These are phyloP conservation scores for Diplodus puntazzo DNA, from an alignment of 2,797 vertebrate species.

Conservation along the genomic window DNA sequence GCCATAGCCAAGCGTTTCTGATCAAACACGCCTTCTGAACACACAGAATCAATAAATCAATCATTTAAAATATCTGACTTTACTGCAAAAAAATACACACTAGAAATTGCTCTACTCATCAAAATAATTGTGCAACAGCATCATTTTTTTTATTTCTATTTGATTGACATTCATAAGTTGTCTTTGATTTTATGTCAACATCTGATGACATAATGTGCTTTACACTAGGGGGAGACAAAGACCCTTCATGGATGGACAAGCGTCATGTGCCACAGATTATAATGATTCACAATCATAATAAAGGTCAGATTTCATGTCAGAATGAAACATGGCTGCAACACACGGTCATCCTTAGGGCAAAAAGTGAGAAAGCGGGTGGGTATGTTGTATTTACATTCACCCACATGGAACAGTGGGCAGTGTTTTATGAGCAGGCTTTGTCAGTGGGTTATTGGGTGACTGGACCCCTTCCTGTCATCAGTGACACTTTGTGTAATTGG, in stretches of 20 bases:
- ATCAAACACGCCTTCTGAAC: constrained; percentile 20
- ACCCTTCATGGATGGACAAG: constrained; percentile 62
- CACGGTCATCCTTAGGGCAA: not conserved
- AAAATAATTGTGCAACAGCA: not conserved
- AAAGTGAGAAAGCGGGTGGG: not conserved
- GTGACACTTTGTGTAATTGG: constrained; percentile 14
- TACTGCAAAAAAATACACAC: not conserved
- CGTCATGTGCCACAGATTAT: constrained; percentile 18
- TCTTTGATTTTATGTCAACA: constrained; percentile 48
- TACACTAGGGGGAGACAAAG: constrained; percentile 86
- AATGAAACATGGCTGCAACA: constrained; percentile 21
- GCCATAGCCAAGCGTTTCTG: constrained; percentile 16
- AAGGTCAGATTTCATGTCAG: constrained; percentile 27
- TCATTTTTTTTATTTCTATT: not conserved
- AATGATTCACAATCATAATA: constrained; percentile 43
- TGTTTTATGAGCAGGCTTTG: constrained; percentile 1
- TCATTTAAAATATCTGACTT: not conserved
- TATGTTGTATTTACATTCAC: not conserved
- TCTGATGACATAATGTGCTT: constrained; percentile 62
- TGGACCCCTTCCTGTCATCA: constrained; percentile 7
- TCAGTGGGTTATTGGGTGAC: not conserved
- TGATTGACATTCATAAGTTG: constrained; percentile 5
- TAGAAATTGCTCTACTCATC: not conserved
- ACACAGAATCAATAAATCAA: constrained; percentile 25
- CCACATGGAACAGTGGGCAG: no score